phyloP scores from a whole-genome alignment of 2,797 vertebrate species.

The Enteromius viviparus region DNA sequence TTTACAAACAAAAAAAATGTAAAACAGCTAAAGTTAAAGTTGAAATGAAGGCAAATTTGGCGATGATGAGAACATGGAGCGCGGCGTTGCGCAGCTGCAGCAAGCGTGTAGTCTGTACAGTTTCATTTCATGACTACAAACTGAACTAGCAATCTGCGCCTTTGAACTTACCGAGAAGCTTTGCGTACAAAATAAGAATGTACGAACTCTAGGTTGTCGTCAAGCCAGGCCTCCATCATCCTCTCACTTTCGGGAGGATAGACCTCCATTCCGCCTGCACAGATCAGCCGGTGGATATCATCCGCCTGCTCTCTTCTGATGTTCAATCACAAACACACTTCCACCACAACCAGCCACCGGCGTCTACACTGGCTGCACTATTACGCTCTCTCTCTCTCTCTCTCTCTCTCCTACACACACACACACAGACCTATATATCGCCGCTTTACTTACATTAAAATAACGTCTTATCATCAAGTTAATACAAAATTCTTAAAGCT shows the following conservation, averaged over 20 bases:
- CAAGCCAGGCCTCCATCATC: constrained; percentile 92
- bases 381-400: constrained; percentile 25
- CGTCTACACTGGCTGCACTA: constrained; percentile 7
- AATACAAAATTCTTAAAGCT: not conserved
- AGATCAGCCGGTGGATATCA: constrained; percentile 25
- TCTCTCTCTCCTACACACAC: constrained; percentile 21
- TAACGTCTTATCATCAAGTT: too few species aligned
- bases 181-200: constrained; percentile 92
- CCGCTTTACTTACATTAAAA: not conserved
- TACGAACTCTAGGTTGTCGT: constrained; percentile 90
- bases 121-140: not conserved
- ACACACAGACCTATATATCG: not conserved
- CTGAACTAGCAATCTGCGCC: not conserved
- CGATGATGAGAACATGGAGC: not conserved
- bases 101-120: not conserved
- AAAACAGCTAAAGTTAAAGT: not conserved
- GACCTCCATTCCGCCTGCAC: constrained; percentile 76
- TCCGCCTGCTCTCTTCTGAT: constrained; percentile 29
- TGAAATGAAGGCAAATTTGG: not conserved
- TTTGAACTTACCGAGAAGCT: constrained; percentile 85
- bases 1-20: not conserved
- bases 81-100: not conserved
- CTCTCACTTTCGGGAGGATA: constrained; percentile 74
- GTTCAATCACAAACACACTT: constrained; percentile 17
- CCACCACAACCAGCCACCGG: not conserved